Evolutionary conservation across 2,888 invertebrate species (phyloP).

Genomic region (Synergus gifuensis): DNA sequence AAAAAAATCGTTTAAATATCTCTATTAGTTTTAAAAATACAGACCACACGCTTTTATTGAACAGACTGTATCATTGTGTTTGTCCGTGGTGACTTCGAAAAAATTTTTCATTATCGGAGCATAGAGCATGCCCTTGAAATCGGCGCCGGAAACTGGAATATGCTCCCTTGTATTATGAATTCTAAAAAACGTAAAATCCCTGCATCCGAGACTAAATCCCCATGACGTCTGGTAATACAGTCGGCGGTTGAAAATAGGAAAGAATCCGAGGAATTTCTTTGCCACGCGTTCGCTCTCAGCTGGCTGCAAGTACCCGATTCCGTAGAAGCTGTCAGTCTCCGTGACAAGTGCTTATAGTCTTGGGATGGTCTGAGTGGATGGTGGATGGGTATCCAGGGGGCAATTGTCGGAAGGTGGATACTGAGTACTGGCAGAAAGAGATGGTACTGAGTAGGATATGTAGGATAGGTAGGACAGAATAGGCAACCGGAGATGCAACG

Average conservation of each 20-base stretch:
- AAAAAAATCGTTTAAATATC: no score
- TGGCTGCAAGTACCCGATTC: neutral
- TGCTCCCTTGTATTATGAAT: neutral
- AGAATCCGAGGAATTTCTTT: slow-evolving; percentile 22
- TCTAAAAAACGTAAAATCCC: slow-evolving; percentile 22
- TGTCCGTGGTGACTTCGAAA: no score
- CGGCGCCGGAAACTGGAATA: no score
- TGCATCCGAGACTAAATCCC: slow-evolving; percentile 27
- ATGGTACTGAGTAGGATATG: no score
- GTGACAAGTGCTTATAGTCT: slow-evolving; percentile 35
- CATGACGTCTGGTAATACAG: slow-evolving; percentile 28
- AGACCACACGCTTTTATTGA: no score
- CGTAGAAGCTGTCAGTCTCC: neutral
- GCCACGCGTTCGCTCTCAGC: slow-evolving; percentile 18
- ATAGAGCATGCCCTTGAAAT: no score
- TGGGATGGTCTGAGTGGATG: neutral
- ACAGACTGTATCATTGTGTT: no score
- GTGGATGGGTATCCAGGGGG: slow-evolving; percentile 26
- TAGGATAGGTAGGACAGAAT: neutral
- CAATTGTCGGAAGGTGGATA: slow-evolving; percentile 20
- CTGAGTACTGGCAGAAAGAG: neutral
- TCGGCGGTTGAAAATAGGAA: slow-evolving; percentile 1
- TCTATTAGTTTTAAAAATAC: no score
- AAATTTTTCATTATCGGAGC: no score
- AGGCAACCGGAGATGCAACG: neutral